Evolutionary conservation across 2,888 invertebrate species (phyloP).

Genomic region (Meghimatium bilineatum): DNA sequence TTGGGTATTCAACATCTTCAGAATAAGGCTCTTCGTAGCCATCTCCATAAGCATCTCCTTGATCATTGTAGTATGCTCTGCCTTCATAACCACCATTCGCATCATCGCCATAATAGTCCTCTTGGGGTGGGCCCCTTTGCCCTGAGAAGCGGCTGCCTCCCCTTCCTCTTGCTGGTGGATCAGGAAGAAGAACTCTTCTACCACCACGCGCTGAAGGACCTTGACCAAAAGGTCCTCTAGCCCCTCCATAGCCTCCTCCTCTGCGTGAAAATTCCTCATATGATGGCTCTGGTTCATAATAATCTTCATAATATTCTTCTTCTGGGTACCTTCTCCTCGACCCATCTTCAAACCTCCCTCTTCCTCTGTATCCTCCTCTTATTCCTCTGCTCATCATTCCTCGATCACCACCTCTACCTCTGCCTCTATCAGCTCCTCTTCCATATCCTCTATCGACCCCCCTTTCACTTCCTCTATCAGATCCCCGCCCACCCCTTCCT

Average conservation of each 20-base stretch:
- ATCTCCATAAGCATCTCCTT: slow-evolving; percentile 12
- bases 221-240: background rate
- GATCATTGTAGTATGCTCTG: background rate
- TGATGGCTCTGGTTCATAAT: background rate
- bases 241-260: slow-evolving; percentile 11
- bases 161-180: too few species aligned
- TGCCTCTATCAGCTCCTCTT: background rate
- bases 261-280: background rate
- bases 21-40: slow-evolving; percentile 21
- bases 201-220: background rate
- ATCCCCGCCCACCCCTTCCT: slow-evolving; percentile 13
- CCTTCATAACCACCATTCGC: too few species aligned
- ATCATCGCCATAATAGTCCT: slow-evolving; percentile 35
- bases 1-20: slow-evolving; percentile 15
- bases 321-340: background rate
- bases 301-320: slow-evolving; percentile 31
- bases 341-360: background rate
- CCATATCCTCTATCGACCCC: background rate
- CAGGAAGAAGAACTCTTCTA: slow-evolving; percentile 25
- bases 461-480: slow-evolving; percentile 6
- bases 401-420: too few species aligned
- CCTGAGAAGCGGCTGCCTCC: background rate
- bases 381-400: slow-evolving; percentile 3
- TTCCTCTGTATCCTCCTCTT: slow-evolving; percentile 12
- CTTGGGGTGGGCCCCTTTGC: background rate